A percentile compares a stretch with the other conserved stretches of the same genome.
These are phyloP conservation scores for Triops cancriformis DNA, from an alignment of 1,140 invertebrate genomes.

Conservation along the genomic window DNA sequence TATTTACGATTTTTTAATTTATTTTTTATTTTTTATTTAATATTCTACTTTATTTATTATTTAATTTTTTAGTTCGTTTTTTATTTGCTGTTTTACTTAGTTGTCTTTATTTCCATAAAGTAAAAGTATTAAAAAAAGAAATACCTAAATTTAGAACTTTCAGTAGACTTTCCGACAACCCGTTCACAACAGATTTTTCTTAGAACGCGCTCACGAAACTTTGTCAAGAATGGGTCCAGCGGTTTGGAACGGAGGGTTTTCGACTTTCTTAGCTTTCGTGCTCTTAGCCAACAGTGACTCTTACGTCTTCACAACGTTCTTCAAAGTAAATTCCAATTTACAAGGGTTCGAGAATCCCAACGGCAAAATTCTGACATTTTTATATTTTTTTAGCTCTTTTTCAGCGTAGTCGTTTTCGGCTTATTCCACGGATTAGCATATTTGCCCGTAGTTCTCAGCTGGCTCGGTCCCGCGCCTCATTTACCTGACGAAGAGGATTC, in stretches of 20 bases:
- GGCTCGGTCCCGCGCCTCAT: slow-evolving; percentile 43
- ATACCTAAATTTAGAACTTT: not conserved
- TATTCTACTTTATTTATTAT: not conserved
- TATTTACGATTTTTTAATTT: no score
- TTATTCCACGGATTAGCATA: slow-evolving; percentile 50
- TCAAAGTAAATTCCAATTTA: slow-evolving; percentile 39
- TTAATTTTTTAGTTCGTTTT: no score
- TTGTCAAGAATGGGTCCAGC: slow-evolving; percentile 43
- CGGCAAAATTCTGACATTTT: not conserved
- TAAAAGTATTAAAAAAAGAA: not conserved
- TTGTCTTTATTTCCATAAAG: no score
- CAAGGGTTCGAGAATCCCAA: no score
- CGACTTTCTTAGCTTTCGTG: slow-evolving; percentile 47
- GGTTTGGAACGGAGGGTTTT: slow-evolving; percentile 46
- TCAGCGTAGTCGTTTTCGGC: slow-evolving; percentile 48
- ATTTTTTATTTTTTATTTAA: no score
- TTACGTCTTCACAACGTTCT: slow-evolving; percentile 45
- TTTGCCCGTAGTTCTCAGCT: slow-evolving; percentile 48
- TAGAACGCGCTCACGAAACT: slow-evolving; percentile 41
- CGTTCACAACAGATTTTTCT: slow-evolving; percentile 24
- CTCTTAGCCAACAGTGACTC: slow-evolving; percentile 42
- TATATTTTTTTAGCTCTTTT: slow-evolving; percentile 41
- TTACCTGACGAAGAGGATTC: not conserved
- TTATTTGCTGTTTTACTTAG: not conserved
- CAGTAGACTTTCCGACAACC: not conserved